Evolutionary conservation across 2,797 vertebrate genomes (phyloP), one percentile per base, ranked within the genome.

Genomic region (Harpagifer antarcticus): DNA sequence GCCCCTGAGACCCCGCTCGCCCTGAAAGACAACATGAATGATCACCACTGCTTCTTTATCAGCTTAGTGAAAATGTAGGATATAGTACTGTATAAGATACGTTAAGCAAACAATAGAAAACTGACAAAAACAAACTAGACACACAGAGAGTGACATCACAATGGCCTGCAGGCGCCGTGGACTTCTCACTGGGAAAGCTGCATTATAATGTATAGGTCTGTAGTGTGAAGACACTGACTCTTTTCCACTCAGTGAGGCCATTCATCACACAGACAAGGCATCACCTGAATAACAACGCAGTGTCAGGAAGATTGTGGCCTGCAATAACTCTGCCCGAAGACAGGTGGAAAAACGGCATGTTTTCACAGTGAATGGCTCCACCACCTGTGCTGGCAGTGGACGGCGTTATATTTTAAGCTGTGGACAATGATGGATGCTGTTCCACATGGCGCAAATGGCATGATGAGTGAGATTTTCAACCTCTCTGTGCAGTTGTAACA

Each of bases 1-100:
- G 23, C 97, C 97, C 66, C 85, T 92, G 12, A 79, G 89, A 3
- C 97, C 97, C 0, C 49, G 83, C 0, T 96, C 93, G 3, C 97
- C 97, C 97, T 97, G 78, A 33, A 56, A 72, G 57, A 75, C 13
- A 79, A 60, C 56, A 76, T 8, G 69, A 16, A 63, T 54, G 0
- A 82, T 44, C 42, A 60, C 9, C 2, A 4, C 63, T 31, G 17
- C 14, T 44, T 73, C 9, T 37, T 63, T 27, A n/a, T 60, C 47
- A 66, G 15, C 9, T 50, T 47, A 43, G 19, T 44, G 7, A 58
- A 23, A 2, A 59, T 9, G 16, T 15, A 0, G 27, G 42, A 17
- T 47, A 33, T 10, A 37, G 54, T 23, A 23, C 23, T 2, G 23
- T 9, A 13, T 15, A 47, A 9, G 14, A 55, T 33, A 45, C 14